Conservation (phyloP, 1,140 invertebrate species). For the Camponotus floridanus region DNA sequence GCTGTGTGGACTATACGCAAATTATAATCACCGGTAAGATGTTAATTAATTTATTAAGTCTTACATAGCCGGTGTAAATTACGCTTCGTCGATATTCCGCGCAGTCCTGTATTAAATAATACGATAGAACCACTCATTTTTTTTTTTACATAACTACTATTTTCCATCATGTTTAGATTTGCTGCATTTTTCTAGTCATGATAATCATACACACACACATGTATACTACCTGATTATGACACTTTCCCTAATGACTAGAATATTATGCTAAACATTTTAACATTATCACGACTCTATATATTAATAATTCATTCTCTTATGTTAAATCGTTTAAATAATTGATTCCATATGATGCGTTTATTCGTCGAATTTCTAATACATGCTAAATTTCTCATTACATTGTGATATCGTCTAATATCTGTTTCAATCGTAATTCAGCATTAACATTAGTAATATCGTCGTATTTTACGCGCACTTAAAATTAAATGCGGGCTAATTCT, state of each 20-base stretch:
- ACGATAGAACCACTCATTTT: not conserved
- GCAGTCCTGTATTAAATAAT: constrained; percentile 27
- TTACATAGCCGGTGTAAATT: constrained; percentile 49
- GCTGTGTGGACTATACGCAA: constrained; percentile 83
- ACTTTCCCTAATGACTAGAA: not conserved
- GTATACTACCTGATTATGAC: not conserved
- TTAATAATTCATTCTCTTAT: not conserved
- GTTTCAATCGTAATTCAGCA: not conserved
- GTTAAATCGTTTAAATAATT: not conserved
- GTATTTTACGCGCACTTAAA: not conserved
- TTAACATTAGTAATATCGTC: not conserved
- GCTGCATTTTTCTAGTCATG: constrained; percentile 40
- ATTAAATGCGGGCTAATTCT: not conserved
- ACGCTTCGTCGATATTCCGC: constrained; percentile 47
- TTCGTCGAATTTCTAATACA: constrained; percentile 1
- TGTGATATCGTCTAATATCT: not conserved
- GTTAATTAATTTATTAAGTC: constrained; percentile 62
- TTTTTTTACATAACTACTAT: constrained; percentile 20
- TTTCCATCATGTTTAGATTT: not conserved
- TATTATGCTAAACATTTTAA: not conserved
- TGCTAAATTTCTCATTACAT: not conserved
- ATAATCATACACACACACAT: constrained; percentile 4
- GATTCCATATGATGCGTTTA: not conserved
- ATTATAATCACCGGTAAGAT: constrained; percentile 70
- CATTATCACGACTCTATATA: not conserved